Percentiles rank a stretch among this genome's conserved stretches.
Conservation (phyloP, 2,888 invertebrate genomes). For the Cosmia pyralina region DNA sequence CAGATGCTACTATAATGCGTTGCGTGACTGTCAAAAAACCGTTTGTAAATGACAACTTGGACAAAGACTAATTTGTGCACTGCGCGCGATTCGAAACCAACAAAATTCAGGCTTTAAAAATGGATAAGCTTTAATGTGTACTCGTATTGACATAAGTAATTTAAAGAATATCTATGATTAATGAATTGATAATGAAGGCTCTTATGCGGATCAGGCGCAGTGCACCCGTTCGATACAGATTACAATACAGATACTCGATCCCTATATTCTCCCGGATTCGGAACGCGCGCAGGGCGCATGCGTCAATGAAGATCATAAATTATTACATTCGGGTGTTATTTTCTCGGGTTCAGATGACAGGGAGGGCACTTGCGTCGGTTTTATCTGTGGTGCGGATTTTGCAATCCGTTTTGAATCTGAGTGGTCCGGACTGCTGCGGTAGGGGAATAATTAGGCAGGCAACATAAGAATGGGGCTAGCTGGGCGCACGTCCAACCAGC, state of each 20-base stretch:
- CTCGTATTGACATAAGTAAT: neutral
- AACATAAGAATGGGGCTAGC: neutral
- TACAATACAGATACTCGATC: neutral
- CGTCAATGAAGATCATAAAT: constrained; percentile 1
- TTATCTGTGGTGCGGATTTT: neutral
- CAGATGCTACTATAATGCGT: neutral
- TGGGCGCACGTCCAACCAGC: neutral
- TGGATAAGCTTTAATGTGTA: neutral
- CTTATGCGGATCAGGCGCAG: constrained; percentile 13
- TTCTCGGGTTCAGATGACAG: neutral
- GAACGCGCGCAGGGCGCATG: neutral
- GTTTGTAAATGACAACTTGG: neutral
- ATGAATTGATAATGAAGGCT: constrained; percentile 5
- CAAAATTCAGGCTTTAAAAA: too few species aligned
- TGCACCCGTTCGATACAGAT: constrained; percentile 1
- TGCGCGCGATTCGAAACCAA: neutral
- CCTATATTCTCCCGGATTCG: neutral
- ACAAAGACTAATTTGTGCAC: constrained; percentile 12
- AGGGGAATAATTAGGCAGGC: too few species aligned
- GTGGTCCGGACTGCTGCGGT: too few species aligned
- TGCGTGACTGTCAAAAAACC: constrained; percentile 23
- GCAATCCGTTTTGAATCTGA: neutral
- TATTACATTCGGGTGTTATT: constrained; percentile 19
- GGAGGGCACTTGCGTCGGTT: neutral
- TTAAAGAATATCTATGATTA: neutral